Evolutionary conservation across 2,113 vertebrate genomes (phyloP), one percentile per base, ranked within the genome.

Genomic region (Sisor rabdophorus): DNA sequence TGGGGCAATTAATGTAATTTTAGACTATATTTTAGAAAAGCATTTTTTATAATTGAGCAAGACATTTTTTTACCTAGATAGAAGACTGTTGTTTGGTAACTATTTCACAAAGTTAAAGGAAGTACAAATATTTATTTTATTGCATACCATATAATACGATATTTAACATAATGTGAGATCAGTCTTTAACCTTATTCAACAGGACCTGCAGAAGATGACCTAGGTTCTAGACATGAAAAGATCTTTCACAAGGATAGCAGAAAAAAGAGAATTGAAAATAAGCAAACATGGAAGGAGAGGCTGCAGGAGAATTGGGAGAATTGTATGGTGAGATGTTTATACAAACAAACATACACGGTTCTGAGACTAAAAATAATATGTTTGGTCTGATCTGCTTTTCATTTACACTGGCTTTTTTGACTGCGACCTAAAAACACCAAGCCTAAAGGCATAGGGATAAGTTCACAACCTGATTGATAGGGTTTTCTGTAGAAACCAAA

Each of bases 221-320:
- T 91, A 11, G 82, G 88, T 80, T 85, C 89, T 77, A 91, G 88
- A 76, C 83, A 79, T 48, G 88, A 85, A 80, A 89, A 92, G 76
- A 88, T 86, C 48, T 80, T 90, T 13, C 77, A 89, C 83, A 86
- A 85, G 86, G 83, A 84, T 79, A 88, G 85, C 71, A 85, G 60
- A 60, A 88, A 79, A 84, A 90, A 85, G 82, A 90, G 84, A 80
- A 87, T 76, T 83, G 69, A 79, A 52, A 87, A 88, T 71, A 87
- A 88, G 72, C 91, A 90, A 79, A 91, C 87, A 81, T 93, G 95
- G 94, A 90, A 95, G 81, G 91, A 89, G 63, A 92, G 93, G 79
- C 88, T 94, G 40, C 94, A 95, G 60, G 96, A 98, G 87, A 97
- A 96, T 77, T 98, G 96, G 97, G 95, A 98, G 84, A 95, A 97